A percentile compares a stretch with the other conserved stretches of the same genome.
phyloP scores from a whole-genome alignment of 2,888 invertebrate species.

The Diplolepis rosae region DNA sequence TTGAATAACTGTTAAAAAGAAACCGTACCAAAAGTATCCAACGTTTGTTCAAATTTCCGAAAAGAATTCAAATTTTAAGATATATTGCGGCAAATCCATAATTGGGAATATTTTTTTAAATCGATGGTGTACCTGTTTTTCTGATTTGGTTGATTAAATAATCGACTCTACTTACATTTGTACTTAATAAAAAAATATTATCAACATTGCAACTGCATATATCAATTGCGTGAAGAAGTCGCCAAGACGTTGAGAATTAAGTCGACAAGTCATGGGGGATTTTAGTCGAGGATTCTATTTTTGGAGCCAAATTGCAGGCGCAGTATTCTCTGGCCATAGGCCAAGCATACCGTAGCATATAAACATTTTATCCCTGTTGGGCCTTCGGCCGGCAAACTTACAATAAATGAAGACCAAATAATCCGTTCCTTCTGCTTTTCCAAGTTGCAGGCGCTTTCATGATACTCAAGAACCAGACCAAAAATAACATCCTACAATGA shows the following conservation, averaged over 20 bases:
- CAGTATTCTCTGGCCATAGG: conserved; percentile 69
- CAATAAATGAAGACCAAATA: conserved; percentile 43
- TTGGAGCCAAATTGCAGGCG: conserved; percentile 67
- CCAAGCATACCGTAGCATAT: conserved; percentile 62
- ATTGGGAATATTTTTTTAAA: not conserved
- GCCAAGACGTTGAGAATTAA: conserved; percentile 4
- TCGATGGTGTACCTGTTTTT: not conserved
- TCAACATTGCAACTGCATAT: not conserved
- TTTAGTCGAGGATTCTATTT: conserved; percentile 68
- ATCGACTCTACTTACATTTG: not conserved
- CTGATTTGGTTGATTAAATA: not conserved
- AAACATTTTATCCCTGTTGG: conserved; percentile 53
- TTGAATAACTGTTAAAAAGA: too few relatives aligned
- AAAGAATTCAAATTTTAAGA: too few relatives aligned
- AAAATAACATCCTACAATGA: not conserved
- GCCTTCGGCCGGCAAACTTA: conserved; percentile 37
- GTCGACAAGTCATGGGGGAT: conserved; percentile 69
- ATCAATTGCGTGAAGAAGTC: conserved; percentile 19
- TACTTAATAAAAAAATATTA: conserved; percentile 4
- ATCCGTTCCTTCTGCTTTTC: conserved; percentile 34
- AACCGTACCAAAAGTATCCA: too few relatives aligned
- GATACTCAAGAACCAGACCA: not conserved
- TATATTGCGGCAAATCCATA: too few relatives aligned
- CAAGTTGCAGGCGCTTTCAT: not conserved
- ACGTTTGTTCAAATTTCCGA: too few relatives aligned